Evolutionary conservation across 2,888 invertebrate species (phyloP), one percentile per base, ranked within the genome.

Genomic region (Aphodius granarius): DNA sequence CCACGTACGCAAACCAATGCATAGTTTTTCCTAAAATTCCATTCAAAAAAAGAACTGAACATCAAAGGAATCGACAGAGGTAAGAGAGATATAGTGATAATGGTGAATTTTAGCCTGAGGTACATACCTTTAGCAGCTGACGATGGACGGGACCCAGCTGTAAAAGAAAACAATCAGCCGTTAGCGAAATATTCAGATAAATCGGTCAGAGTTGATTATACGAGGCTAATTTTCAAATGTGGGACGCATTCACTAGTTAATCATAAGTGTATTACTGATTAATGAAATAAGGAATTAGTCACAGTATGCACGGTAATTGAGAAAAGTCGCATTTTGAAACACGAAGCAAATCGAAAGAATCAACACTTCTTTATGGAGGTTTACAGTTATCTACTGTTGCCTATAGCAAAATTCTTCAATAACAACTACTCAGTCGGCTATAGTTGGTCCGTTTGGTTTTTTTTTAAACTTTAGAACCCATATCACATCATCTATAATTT

Each of bases 1-100:
- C 88, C 83, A 87, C 83, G 83, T 86, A 85, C 80, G 86, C 85
- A 83, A 87, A 87, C 87, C 86, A 86, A 83, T 87, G 87, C 82
- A 87, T 83, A 79, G 85, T 86, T 80, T 82, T 81, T 82, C 82
- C 83, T 82, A 82, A 74, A 81, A 83, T 76, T 72, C 73, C 23
- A 43, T 43, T 43, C 13, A 43, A 43, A 43, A 43, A n/a, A n/a
- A 18, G 19, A 17, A 68, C 68, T 20, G 68, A 71, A 71, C 72
- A 73, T 76, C 20, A 73, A 73, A 76, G 62, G 17, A 74, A 23
- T 66, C 73, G 63, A 68, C 21, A 73, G 23, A 19, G 23, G 23
- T 72, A 63, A n/a, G n/a, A 4, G 62, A 72, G 20, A 72, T 17
- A 64, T 20, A 22, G 65, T 22, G 18, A 66, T 65, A 72, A 23